Conservation (phyloP, 2,113 vertebrate species). For the Erythrolamprus reginae region DNA sequence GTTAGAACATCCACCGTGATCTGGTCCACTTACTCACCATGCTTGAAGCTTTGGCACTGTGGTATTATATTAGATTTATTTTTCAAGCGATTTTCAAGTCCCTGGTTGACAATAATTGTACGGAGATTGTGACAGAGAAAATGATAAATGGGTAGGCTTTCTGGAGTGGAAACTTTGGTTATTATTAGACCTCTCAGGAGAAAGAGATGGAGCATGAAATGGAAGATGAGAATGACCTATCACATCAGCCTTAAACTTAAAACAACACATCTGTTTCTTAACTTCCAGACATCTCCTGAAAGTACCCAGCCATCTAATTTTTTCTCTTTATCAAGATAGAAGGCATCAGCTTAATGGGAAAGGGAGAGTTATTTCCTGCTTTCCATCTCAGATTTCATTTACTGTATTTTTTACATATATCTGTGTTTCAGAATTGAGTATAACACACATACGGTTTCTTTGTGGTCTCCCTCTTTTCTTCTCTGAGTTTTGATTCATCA, state of each 20-base stretch:
- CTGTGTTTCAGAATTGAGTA: background rate
- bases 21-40: background rate
- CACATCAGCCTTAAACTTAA: slow-evolving; percentile 26
- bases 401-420: background rate
- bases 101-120: slow-evolving; percentile 49
- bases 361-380: slow-evolving; percentile 21
- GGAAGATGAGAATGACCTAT: slow-evolving; percentile 23
- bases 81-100: slow-evolving; percentile 48
- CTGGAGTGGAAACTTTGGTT: slow-evolving; percentile 49
- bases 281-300: slow-evolving; percentile 37
- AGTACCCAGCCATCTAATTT: slow-evolving; percentile 31
- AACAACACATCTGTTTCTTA: slow-evolving; percentile 37
- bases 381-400: background rate
- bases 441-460: background rate
- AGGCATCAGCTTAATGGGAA: background rate
- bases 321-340: slow-evolving; percentile 24
- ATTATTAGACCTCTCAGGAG: slow-evolving; percentile 47
- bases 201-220: slow-evolving; percentile 28
- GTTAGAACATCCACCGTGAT: background rate
- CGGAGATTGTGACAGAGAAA: slow-evolving; percentile 37
- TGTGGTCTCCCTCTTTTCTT: background rate
- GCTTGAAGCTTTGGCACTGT: slow-evolving; percentile 18
- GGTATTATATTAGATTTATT: slow-evolving; percentile 33
- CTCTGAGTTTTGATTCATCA: background rate
- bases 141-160: slow-evolving; percentile 54